phyloP scores from a whole-genome alignment of 2,888 invertebrate genomes.

The Alsophila aescularia region DNA sequence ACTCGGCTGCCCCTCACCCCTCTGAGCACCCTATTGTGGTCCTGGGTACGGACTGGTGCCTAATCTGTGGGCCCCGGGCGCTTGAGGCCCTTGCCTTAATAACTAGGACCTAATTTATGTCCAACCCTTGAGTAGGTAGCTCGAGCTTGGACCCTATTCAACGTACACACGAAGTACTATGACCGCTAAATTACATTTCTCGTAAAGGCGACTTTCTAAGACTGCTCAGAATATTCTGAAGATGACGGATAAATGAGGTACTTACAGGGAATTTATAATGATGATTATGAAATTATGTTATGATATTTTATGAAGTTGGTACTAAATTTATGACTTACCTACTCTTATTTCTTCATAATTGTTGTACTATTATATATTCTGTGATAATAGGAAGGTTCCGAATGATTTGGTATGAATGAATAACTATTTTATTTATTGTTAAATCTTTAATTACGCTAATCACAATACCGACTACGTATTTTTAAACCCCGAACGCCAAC shows the following conservation, averaged over 20 bases:
- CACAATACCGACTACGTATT: too few relatives aligned
- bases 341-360: too few relatives aligned
- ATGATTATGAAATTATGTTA: too few relatives aligned
- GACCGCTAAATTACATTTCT: conserved; percentile 11
- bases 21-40: conserved; percentile 44
- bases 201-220: conserved; percentile 1
- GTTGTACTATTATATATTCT: too few relatives aligned
- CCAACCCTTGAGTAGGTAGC: conserved; percentile 20
- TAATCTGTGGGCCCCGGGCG: conserved; percentile 15
- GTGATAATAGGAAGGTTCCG: too few relatives aligned
- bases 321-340: too few relatives aligned
- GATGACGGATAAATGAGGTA: too few relatives aligned
- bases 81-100: conserved; percentile 8
- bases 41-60: conserved; percentile 24
- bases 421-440: too few relatives aligned
- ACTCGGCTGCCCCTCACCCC: conserved; percentile 59
- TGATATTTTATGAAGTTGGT: too few relatives aligned
- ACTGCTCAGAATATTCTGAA: background rate
- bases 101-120: conserved; percentile 15
- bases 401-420: too few relatives aligned
- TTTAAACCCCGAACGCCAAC: too few relatives aligned
- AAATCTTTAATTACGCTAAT: too few relatives aligned
- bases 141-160: conserved; percentile 35
- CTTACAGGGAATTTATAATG: background rate
- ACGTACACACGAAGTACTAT: conserved; percentile 28